Evolutionary conservation across 2,888 invertebrate genomes (phyloP), one percentile per base, ranked within the genome.

Genomic region (Eupithecia pulchellata): DNA sequence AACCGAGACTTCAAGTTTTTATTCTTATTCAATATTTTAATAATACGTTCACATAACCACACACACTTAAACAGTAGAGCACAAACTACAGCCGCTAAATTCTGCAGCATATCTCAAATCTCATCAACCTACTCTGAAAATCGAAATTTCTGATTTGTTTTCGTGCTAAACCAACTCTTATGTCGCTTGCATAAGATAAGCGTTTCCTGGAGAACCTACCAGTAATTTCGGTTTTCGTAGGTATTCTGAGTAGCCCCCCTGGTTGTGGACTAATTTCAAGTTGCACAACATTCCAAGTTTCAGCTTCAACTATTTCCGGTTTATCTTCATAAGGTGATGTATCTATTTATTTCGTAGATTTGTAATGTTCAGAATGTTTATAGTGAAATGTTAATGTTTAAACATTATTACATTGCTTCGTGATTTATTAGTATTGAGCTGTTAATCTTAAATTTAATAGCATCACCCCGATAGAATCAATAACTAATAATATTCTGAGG

Each of bases 241-340:
- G n/a, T n/a, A n/a, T n/a, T n/a, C n/a, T n/a, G n/a, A n/a, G n/a
- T n/a, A n/a, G n/a, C n/a, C n/a, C n/a, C n/a, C n/a, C 20, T 47
- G 42, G 42, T 42, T 39, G 5, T 1, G 11, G 30, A 52, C 52
- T 3, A 29, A 52, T 64, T 65, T 65, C 57, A 36, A 36, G 34
- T 57, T 65, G 29, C 34, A 39, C 57, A 29, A 57, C 36, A n/a
- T 58, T 55, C 25, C 25, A 64, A 64, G 32, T 57, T 36, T 39
- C 39, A 58, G 58, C 34, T 62, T 62, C 29, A 62, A 14, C 39
- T 17, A 27, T 39, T 39, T 64, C 42, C 30, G 47, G 64, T 47
- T 47, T 20, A 25, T 55, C 25, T 55, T 13, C 27, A 11, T 14
- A 20, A n/a, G 25, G 4, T 30, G n/a, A 14, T 17, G 17, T 39